phyloP scores from a whole-genome alignment of 2,113 vertebrate species.

The Proteles cristata region DNA sequence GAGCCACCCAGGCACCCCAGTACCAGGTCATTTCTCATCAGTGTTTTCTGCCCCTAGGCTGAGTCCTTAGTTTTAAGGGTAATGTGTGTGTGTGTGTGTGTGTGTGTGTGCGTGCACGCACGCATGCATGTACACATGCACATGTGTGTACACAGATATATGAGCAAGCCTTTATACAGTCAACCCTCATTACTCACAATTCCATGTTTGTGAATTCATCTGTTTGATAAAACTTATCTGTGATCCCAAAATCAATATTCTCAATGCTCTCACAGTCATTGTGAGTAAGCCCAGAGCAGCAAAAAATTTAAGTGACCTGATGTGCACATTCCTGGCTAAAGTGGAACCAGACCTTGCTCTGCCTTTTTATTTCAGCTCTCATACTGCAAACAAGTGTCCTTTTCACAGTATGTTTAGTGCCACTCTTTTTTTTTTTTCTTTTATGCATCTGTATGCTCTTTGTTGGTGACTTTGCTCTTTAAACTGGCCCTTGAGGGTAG shows the following conservation, averaged over 20 bases:
- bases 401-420: not conserved
- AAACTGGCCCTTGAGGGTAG: not conserved
- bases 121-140: not conserved
- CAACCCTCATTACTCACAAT: not conserved
- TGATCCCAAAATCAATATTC: not conserved
- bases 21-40: not conserved
- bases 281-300: no score
- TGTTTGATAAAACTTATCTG: constrained; percentile 28
- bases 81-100: not conserved
- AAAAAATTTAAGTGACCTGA: not conserved
- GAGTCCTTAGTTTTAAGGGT: not conserved
- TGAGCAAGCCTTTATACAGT: not conserved
- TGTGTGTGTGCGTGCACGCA: not conserved
- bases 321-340: not conserved
- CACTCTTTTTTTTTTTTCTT: not conserved
- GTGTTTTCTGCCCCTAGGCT: not conserved
- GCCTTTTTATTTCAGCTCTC: not conserved
- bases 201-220: not conserved
- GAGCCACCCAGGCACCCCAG: not conserved
- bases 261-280: not conserved
- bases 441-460: not conserved
- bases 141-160: not conserved
- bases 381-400: not conserved
- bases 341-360: not conserved
- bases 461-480: not conserved